Evolutionary conservation across 2,113 vertebrate genomes (phyloP).

Genomic region (Oreochromis spilurus): DNA sequence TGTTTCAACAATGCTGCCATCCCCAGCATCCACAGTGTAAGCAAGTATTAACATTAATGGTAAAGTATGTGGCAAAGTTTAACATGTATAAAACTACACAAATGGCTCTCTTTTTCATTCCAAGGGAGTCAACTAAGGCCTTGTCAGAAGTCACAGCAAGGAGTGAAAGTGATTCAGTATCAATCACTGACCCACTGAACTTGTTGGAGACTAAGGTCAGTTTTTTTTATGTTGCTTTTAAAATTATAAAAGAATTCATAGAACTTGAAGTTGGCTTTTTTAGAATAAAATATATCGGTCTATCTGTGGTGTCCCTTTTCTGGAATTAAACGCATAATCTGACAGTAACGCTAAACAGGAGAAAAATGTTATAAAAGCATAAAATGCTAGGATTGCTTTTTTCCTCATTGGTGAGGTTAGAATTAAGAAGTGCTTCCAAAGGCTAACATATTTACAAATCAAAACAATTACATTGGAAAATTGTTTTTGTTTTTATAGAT

Average conservation of each 20-base stretch:
- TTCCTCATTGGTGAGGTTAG: background rate
- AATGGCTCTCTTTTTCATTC: background rate
- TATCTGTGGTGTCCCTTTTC: background rate
- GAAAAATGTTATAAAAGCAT: background rate
- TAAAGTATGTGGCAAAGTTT: background rate
- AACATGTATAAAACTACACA: background rate
- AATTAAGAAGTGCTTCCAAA: background rate
- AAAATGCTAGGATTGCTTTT: background rate
- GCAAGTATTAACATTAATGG: background rate
- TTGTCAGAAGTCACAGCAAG: background rate
- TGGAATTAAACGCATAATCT: background rate
- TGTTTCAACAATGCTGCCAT: background rate
- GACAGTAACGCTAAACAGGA: background rate
- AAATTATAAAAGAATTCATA: background rate
- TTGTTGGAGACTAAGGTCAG: background rate
- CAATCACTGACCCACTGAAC: background rate
- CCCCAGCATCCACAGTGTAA: background rate
- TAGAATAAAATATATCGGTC: fast-evolving
- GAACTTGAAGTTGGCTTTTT: background rate
- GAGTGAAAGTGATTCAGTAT: background rate
- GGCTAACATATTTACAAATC: background rate
- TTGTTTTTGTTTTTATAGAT: background rate
- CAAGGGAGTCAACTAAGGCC: background rate
- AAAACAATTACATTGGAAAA: background rate
- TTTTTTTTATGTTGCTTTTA: background rate